Evolutionary conservation across 2,888 invertebrate genomes (phyloP), one percentile per base, ranked within the genome.

Genomic region (Arge pagana): DNA sequence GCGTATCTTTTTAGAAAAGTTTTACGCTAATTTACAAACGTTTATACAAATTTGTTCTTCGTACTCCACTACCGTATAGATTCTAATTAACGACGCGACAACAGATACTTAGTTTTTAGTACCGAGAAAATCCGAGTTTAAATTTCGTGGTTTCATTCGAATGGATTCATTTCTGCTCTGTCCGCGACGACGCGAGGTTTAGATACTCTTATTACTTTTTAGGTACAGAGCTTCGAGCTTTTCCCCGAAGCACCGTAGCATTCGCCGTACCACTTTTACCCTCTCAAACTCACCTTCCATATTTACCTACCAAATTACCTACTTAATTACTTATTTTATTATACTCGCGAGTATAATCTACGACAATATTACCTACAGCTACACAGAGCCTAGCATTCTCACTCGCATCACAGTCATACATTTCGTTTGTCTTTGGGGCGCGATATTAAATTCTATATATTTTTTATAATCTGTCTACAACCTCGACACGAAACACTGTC

Each of bases 1-100:
- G 48, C 52, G 50, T 59, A 51, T 48, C 52, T 54, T 56, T 54
- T 57, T 39, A 49, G 50, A 56, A 62, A 43, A 61, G 53, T 58
- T n/a, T n/a, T n/a, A n/a, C 59, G 58, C 59, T 48, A 58, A 61
- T 66, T n/a, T 64, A 65, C 61, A 65, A 66, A 65, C 43, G 53
- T 64, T 65, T 65, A 60, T 65, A 70, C 60, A 66, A 66, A 65
- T 61, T 62, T 43, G 54, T 54, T 59, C 52, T 62, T n/a, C n/a
- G n/a, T n/a, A n/a, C n/a, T n/a, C n/a, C n/a, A n/a, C n/a, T n/a
- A n/a, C n/a, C n/a, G n/a, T n/a, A n/a, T n/a, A n/a, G n/a, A n/a
- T n/a, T n/a, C n/a, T n/a, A n/a, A n/a, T n/a, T n/a, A n/a, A n/a
- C n/a, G n/a, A n/a, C n/a, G n/a, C n/a, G n/a, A n/a, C n/a, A n/a